These are phyloP conservation scores for Iphiclides podalirius DNA, from an alignment of 2,888 invertebrate species.

Conservation along the genomic window DNA sequence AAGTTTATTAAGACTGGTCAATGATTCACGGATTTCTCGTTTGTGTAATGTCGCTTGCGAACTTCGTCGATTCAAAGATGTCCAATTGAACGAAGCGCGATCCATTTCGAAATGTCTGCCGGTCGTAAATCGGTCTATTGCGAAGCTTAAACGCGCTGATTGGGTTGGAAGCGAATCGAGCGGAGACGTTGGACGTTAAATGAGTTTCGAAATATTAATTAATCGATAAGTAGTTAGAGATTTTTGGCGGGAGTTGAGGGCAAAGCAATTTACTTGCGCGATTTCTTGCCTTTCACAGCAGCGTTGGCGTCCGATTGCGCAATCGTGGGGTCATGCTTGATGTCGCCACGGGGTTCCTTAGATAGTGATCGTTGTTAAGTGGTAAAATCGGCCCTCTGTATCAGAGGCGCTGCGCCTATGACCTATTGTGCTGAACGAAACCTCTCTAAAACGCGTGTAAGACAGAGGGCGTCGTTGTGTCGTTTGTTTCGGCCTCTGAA, in stretches of 20 bases:
- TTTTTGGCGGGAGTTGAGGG: too few relatives aligned
- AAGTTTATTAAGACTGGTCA: constrained; percentile 6
- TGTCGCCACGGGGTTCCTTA: too few relatives aligned
- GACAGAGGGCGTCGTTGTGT: constrained; percentile 44
- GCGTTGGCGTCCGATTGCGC: background rate
- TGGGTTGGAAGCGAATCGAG: too few relatives aligned
- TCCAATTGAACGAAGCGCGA: too few relatives aligned
- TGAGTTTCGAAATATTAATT: background rate
- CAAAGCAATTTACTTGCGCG: too few relatives aligned
- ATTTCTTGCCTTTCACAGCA: background rate
- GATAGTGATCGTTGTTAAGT: constrained; percentile 69
- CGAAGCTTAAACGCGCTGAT: too few relatives aligned
- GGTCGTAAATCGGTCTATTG: too few relatives aligned
- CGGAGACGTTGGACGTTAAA: too few relatives aligned
- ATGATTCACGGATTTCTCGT: background rate
- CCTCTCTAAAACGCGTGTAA: constrained; percentile 47
- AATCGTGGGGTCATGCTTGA: too few relatives aligned
- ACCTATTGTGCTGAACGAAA: constrained; percentile 54
- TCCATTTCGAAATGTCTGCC: too few relatives aligned
- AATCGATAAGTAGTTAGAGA: too few relatives aligned
- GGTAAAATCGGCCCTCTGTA: constrained; percentile 70
- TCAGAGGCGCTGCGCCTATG: constrained; percentile 64
- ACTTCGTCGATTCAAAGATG: too few relatives aligned
- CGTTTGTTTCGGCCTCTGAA: constrained; percentile 48
- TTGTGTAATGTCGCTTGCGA: background rate